These are phyloP conservation scores for Alouatta caraya DNA, from an alignment of 2,797 vertebrate genomes.

Conservation along the genomic window DNA sequence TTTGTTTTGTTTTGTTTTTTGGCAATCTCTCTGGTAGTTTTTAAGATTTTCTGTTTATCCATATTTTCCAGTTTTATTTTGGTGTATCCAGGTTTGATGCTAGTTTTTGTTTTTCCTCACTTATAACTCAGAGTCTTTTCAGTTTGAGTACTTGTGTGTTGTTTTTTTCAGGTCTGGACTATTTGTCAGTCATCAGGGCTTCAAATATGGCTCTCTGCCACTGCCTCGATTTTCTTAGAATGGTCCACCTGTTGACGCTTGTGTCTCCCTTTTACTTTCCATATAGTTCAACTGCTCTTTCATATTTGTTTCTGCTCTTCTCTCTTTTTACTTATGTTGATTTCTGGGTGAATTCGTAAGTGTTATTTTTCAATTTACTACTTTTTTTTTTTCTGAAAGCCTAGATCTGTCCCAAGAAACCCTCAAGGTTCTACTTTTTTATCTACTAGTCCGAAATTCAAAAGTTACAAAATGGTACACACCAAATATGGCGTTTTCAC, in stretches of 20 bases:
- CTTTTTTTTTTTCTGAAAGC: neutral
- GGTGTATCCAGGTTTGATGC: no score
- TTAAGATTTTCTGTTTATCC: neutral
- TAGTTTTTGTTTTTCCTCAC: neutral
- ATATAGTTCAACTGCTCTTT: neutral
- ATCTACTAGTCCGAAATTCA: neutral
- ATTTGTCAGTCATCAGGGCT: neutral
- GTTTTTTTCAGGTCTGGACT: neutral
- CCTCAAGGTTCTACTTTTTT: neutral
- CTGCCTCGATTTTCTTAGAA: neutral
- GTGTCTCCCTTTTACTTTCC: neutral
- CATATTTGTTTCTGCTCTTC: neutral
- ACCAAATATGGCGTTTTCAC: neutral
- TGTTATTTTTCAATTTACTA: neutral
- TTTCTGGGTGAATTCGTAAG: neutral
- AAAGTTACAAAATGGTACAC: neutral
- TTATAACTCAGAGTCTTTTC: neutral
- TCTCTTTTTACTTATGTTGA: neutral
- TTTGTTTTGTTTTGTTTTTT: neutral
- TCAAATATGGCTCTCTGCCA: neutral
- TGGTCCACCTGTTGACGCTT: no score
- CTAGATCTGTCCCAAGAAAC: neutral
- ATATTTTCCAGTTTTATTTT: neutral
- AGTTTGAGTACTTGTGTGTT: rapidly evolving
- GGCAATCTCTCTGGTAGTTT: neutral